Evolutionary conservation across 2,113 vertebrate species (phyloP), one percentile per base, ranked within the genome.

Genomic region (Cynoglossus semilaevis): DNA sequence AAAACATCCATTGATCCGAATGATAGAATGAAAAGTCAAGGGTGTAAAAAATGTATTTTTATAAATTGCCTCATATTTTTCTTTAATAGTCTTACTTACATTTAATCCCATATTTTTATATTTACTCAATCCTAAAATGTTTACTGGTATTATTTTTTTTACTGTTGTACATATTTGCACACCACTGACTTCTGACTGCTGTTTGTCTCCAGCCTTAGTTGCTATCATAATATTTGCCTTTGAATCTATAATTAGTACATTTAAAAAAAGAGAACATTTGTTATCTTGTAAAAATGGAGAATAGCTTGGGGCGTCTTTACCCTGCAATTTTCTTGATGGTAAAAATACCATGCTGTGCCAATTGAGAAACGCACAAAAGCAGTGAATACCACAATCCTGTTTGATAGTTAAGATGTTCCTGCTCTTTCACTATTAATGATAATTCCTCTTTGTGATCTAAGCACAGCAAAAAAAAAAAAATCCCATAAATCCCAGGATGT

Each of bases 391-490:
- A 86, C 67, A 67, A 16, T 77, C 53, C 47, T 56, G 41, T 70
- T 79, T 82, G 49, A 77, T 74, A 51, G 70, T 70, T 65, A 51
- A 42, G 74, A 49, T 57, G 54, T 49, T 52, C 67, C 48, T n/a
- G n/a, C n/a, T 35, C 70, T 52, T 58, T 15, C 29, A 38, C 41
- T 1, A 9, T 54, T 11, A 55, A 81, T 70, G 63, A 78, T 74
- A 63, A 74, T 72, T 58, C 51, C 60, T 57, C 63, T 58, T 50
- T 73, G 63, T 70, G 75, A 81, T 82, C 54, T 65, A 74, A 80
- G 81, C 68, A 72, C 63, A 69, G 45, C 42, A 62, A 54, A 78
- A 52, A n/a, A n/a, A n/a, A n/a, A n/a, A 53, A 62, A 63, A 29
- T 6, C 22, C 54, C 38, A 14, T 46, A 38, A 5, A 35, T 54